A percentile compares a stretch with the other conserved stretches of the same genome.
Conservation (phyloP, 2,888 invertebrate species). For the Augochlorella aurata region DNA sequence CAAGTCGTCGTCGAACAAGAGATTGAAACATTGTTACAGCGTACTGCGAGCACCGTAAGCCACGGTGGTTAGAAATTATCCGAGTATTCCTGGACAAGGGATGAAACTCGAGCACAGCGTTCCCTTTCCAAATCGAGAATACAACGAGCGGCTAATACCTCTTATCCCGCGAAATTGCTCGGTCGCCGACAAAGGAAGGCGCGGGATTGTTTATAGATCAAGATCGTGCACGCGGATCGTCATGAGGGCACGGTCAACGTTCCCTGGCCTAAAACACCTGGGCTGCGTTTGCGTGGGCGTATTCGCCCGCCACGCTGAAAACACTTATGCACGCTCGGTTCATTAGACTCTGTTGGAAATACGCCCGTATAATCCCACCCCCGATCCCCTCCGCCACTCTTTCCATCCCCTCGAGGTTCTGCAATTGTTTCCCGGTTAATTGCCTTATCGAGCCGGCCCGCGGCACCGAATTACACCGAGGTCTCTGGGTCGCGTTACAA, state of each 20-base stretch:
- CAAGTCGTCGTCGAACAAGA: no score
- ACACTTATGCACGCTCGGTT: conserved; percentile 66
- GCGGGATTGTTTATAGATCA: conserved; percentile 40
- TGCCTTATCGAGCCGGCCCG: conserved; percentile 62
- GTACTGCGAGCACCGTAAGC: neutral
- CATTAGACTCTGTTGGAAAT: conserved; percentile 60
- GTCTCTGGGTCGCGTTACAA: conserved; percentile 54
- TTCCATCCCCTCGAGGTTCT: conserved; percentile 31
- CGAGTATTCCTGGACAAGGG: neutral
- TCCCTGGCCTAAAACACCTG: conserved; percentile 56
- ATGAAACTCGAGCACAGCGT: neutral
- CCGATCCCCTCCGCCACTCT: neutral
- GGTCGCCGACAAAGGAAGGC: conserved; percentile 14
- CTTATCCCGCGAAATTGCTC: conserved; percentile 16
- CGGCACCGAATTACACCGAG: conserved; percentile 52
- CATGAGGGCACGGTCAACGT: conserved; percentile 34
- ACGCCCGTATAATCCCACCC: conserved; percentile 54
- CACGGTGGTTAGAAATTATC: neutral
- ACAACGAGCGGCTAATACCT: neutral
- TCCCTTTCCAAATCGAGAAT: neutral
- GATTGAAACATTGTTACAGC: neutral
- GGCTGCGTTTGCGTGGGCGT: conserved; percentile 49
- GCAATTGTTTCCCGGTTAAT: conserved; percentile 68
- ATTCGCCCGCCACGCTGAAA: conserved; percentile 50
- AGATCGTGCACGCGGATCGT: conserved; percentile 39